Evolutionary conservation across 2,888 invertebrate species (phyloP), one percentile per base, ranked within the genome.

Genomic region (Steromphala cineraria): DNA sequence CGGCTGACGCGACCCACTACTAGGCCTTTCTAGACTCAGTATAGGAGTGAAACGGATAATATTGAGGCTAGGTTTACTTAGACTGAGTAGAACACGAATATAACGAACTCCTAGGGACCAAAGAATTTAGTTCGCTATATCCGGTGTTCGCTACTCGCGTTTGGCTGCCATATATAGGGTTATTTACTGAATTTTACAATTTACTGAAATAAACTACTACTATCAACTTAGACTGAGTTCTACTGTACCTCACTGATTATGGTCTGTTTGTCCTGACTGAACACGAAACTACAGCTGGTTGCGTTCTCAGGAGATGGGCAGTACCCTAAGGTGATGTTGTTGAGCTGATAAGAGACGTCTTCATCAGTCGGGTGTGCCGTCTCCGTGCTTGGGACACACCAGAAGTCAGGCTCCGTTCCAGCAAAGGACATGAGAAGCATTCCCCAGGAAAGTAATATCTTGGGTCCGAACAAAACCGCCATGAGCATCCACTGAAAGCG

Each of bases 341-440:
- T 62, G 28, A 62, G 15, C 10, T 46, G 46, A 13, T 46, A 46
- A 28, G 8, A 62, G 4, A 13, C 4, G 19, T 24, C 28, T 10
- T 0, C 62, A 21, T 62, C 62, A 4, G 17, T 28, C 24, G 21
- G 8, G 10, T 5, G 10, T 10, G 46, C 5, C 2, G 62, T 0
- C 24, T 3, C 75, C 17, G 7, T 13, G 21, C 21, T 52, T 13
- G 46, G 52, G 24, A 75, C 53, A 75, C 75, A 75, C 75, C 75
- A 75, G 52, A 46, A 75, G 2, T 75, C 75, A 10, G 75, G 75
- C 17, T 15, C 24, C 0, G 52, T 52, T 10, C 52, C 75, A 10
- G 75, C 75, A 21, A 75, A 75, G 52, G 75, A 75, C 75, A 75
- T 75, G 13, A 24, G 8, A 2, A 75, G 52, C 75, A 75, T 75